Evolutionary conservation across 2,888 invertebrate genomes (phyloP).

Genomic region (Melinopterus prodromus): DNA sequence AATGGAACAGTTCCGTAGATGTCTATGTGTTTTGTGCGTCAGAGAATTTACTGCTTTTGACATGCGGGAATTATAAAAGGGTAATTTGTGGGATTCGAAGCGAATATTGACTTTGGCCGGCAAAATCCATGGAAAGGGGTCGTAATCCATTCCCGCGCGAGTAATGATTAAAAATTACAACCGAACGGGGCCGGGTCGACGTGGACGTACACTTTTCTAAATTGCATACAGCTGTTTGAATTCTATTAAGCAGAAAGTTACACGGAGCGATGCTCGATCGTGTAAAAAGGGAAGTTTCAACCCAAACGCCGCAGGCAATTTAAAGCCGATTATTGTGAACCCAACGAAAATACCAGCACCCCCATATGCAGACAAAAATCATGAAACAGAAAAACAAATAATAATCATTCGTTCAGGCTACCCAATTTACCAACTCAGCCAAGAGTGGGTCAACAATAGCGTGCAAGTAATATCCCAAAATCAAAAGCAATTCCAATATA

Average conservation of each 20-base stretch:
- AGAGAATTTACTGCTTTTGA: neutral
- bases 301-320: neutral
- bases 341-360: neutral
- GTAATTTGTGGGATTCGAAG: neutral
- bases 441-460: too few species aligned
- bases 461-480: too few species aligned
- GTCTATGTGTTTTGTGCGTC: neutral
- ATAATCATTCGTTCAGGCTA: too few species aligned
- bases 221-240: slow-evolving; percentile 4
- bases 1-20: neutral
- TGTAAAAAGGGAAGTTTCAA: neutral
- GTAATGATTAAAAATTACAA: slow-evolving; percentile 4
- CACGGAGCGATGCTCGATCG: neutral
- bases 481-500: too few species aligned
- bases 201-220: neutral
- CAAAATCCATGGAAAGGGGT: neutral
- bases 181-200: neutral
- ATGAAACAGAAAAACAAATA: neutral
- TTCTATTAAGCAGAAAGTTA: slow-evolving; percentile 4
- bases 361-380: neutral
- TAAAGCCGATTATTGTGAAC: neutral
- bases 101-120: neutral
- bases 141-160: neutral
- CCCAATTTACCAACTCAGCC: too few species aligned
- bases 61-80: neutral